Evolutionary conservation across 2,888 invertebrate species (phyloP).

Genomic region (Invenusta paracnida): DNA sequence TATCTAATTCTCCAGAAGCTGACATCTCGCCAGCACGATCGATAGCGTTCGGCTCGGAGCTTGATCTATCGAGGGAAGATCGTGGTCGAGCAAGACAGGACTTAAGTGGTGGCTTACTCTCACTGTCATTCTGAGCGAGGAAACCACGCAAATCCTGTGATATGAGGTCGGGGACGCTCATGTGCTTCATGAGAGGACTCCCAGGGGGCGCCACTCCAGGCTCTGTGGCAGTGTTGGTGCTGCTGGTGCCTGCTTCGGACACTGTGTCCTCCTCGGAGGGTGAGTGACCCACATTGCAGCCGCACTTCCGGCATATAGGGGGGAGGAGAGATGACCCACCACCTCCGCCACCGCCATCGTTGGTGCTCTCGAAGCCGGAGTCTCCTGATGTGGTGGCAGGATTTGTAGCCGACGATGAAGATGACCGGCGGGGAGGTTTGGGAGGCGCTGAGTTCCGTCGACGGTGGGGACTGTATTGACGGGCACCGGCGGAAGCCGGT

Average conservation of each 20-base stretch:
- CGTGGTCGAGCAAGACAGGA: neutral
- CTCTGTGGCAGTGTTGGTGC: neutral
- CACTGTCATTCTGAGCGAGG: constrained; percentile 5
- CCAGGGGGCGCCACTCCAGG: neutral
- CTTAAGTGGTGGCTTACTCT: constrained; percentile 8
- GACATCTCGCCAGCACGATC: too few relatives aligned
- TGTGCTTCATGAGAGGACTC: neutral
- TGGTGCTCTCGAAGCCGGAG: constrained; percentile 30
- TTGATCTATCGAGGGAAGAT: neutral
- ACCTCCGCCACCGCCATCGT: neutral
- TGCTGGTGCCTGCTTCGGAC: neutral
- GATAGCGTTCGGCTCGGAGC: neutral
- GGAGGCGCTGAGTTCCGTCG: neutral
- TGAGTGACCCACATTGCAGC: constrained; percentile 8
- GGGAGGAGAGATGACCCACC: neutral
- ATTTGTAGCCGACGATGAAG: neutral
- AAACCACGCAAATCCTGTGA: neutral
- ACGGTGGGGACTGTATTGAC: neutral
- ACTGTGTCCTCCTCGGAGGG: neutral
- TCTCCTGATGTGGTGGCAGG: neutral
- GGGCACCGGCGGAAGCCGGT: neutral
- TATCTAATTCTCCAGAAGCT: too few relatives aligned
- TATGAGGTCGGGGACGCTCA: neutral
- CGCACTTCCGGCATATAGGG: neutral
- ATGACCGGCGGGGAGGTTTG: constrained; percentile 23